A percentile compares a stretch with the other conserved stretches of the same genome.
Evolutionary conservation across 2,113 vertebrate species (phyloP).

Genomic region (Mormyrus lacerda): DNA sequence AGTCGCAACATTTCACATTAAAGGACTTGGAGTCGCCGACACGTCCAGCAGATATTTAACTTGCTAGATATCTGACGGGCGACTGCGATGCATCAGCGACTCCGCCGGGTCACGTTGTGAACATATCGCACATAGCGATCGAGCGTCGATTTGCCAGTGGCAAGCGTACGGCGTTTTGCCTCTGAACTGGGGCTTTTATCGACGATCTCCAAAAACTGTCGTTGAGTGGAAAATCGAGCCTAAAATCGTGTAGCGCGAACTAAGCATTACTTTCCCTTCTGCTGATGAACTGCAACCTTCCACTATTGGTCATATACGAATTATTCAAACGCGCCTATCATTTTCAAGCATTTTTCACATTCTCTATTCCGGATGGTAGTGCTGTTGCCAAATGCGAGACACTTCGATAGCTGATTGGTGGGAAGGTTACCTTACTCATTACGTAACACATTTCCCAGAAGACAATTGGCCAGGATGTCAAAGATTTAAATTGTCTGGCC

Average conservation of each 20-base stretch:
- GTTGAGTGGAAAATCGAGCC: background rate
- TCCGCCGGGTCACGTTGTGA: background rate
- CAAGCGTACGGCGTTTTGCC: background rate
- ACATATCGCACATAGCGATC: background rate
- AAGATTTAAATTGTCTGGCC: slow-evolving; percentile 37
- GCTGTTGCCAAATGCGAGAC: background rate
- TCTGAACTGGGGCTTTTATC: background rate
- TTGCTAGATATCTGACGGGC: background rate
- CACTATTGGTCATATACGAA: slow-evolving; percentile 29
- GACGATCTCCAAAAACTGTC: too few relatives aligned
- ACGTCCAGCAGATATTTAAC: background rate
- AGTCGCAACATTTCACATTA: background rate
- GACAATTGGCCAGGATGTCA: slow-evolving; percentile 45
- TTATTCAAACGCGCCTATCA: slow-evolving; percentile 65
- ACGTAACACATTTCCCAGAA: slow-evolving; percentile 10
- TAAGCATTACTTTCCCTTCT: background rate
- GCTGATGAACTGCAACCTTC: background rate
- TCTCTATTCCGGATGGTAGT: slow-evolving; percentile 30
- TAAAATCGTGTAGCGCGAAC: background rate
- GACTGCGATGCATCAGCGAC: background rate
- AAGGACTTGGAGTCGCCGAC: background rate
- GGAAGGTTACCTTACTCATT: background rate
- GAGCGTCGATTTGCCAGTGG: too few relatives aligned
- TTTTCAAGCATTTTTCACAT: slow-evolving; percentile 23
- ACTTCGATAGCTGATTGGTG: slow-evolving; percentile 40